Evolutionary conservation across 2,113 vertebrate genomes (phyloP).

Genomic region (Oncorhynchus mykiss): DNA sequence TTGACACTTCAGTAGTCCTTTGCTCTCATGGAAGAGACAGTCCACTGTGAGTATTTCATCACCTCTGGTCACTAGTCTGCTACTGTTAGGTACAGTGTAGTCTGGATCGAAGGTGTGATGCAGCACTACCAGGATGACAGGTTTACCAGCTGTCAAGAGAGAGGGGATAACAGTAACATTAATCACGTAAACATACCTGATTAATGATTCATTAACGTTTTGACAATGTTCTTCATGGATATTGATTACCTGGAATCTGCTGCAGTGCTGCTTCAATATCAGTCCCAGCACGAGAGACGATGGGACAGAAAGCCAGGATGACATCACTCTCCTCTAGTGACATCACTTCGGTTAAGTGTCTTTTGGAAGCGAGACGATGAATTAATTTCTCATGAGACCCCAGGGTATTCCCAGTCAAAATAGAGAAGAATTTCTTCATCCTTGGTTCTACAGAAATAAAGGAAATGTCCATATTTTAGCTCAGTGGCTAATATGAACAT

Average conservation of each 20-base stretch:
- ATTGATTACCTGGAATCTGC: slow-evolving; percentile 6
- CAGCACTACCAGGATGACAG: no score
- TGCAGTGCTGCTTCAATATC: neutral
- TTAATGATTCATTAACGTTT: no score
- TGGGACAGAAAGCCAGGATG: neutral
- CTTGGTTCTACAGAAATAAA: neutral
- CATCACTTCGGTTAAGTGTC: neutral
- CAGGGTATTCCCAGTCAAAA: neutral
- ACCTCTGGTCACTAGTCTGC: no score
- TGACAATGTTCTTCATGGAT: no score
- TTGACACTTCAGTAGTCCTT: neutral
- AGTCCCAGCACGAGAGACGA: no score
- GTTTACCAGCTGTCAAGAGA: neutral
- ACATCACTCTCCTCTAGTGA: neutral
- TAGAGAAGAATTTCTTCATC: neutral
- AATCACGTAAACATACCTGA: no score
- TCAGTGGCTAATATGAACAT: no score
- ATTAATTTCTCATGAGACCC: neutral
- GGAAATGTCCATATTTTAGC: neutral
- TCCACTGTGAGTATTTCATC: no score
- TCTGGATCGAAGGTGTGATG: no score
- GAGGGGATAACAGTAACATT: no score
- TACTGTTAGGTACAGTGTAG: no score
- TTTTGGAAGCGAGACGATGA: neutral
- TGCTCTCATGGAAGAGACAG: neutral